Evolutionary conservation across 2,888 invertebrate genomes (phyloP).

Genomic region (Adineta ricciae): DNA sequence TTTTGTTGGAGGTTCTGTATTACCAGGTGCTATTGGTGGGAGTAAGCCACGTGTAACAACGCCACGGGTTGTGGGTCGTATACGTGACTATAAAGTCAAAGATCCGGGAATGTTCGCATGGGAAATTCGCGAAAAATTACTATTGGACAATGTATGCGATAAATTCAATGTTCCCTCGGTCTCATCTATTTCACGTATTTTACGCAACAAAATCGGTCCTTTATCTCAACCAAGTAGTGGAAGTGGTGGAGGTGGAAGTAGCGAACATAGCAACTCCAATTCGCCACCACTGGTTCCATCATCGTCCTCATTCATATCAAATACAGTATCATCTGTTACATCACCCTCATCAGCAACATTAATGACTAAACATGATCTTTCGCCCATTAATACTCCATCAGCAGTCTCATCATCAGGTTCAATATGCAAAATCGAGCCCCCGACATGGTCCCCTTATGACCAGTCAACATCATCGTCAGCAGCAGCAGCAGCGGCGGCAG

Average conservation of each 20-base stretch:
- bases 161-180: slow-evolving; percentile 96
- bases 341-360: neutral
- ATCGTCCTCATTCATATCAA: neutral
- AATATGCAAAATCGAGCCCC: neutral
- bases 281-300: neutral
- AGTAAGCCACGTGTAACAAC: slow-evolving; percentile 91
- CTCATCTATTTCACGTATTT: slow-evolving; percentile 83
- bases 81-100: slow-evolving; percentile 77
- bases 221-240: slow-evolving; percentile 28
- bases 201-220: slow-evolving; percentile 74
- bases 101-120: slow-evolving; percentile 93
- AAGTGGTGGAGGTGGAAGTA: neutral
- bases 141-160: slow-evolving; percentile 87
- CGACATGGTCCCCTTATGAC: neutral
- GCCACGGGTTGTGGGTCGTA: slow-evolving; percentile 79
- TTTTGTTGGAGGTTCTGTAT: slow-evolving; percentile 65
- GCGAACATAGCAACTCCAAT: neutral
- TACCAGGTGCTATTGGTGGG: slow-evolving; percentile 88
- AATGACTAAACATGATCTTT: neutral
- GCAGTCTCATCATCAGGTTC: neutral
- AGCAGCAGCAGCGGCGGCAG: no score
- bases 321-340: neutral
- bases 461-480: neutral
- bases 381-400: neutral
- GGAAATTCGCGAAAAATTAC: slow-evolving; percentile 84